Conservation (phyloP, 2,113 vertebrate species). For the Crotalus tigris region DNA sequence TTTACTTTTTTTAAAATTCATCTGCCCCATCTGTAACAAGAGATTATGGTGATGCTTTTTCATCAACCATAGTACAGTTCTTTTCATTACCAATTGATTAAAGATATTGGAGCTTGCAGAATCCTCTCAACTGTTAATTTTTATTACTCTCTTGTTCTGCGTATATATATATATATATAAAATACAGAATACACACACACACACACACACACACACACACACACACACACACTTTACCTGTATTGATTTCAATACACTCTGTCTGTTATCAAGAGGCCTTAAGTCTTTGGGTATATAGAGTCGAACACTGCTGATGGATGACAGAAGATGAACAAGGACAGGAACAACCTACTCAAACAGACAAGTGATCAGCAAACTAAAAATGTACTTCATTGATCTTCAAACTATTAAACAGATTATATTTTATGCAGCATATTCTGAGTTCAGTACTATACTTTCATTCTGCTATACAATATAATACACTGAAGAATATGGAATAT, state of each 20-base stretch:
- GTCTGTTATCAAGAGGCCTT: conserved; percentile 88
- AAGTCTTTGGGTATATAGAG: conserved; percentile 96
- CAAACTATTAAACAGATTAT: not conserved
- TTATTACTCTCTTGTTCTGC: not conserved
- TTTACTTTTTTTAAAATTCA: not conserved
- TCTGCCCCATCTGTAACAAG: not conserved
- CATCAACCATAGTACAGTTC: not conserved
- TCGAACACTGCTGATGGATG: conserved; percentile 92
- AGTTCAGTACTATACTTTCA: not conserved
- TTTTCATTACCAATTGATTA: not conserved
- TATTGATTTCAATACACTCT: conserved; percentile 94
- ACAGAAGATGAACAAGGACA: conserved; percentile 88
- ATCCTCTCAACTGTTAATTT: not conserved
- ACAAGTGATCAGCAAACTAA: not conserved
- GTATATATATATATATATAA: conserved; percentile 3
- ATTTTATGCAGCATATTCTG: not conserved
- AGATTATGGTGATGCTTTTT: not conserved
- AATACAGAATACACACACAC: no score
- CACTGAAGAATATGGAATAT: not conserved
- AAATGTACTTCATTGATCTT: not conserved
- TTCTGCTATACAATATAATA: not conserved
- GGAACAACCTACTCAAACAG: conserved; percentile 85
- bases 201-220: no score
- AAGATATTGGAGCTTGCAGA: not conserved
- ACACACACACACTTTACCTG: conserved; percentile 69